phyloP scores from a whole-genome alignment of 1,140 invertebrate genomes.

The Caerostris extrusa region DNA sequence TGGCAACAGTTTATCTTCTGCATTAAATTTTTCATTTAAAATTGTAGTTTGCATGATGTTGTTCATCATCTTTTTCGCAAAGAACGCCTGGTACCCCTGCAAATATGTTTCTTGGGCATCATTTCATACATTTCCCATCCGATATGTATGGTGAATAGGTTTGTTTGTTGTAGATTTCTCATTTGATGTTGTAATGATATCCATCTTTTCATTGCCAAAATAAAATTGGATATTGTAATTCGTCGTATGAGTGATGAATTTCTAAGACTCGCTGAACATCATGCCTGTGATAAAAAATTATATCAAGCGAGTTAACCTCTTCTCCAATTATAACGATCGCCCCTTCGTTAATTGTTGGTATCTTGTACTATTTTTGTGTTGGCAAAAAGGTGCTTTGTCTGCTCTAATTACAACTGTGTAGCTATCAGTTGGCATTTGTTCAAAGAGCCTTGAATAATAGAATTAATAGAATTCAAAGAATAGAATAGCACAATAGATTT shows the following conservation, averaged over 20 bases:
- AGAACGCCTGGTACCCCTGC: no score
- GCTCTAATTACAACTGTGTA: background rate
- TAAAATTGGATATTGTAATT: slow-evolving; percentile 83
- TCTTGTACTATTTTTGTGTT: background rate
- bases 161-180: no score
- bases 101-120: no score
- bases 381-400: background rate
- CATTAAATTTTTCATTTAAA: no score
- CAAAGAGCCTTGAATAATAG: background rate
- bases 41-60: no score
- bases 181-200: background rate
- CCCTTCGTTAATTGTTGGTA: slow-evolving; percentile 35
- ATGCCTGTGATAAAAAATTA: slow-evolving; percentile 77
- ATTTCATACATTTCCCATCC: no score
- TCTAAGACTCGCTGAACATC: slow-evolving; percentile 80
- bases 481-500: no score
- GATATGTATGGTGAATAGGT: no score
- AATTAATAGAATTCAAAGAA: background rate
- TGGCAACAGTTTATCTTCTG: no score
- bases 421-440: background rate
- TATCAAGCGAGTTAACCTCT: slow-evolving; percentile 28
- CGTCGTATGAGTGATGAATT: slow-evolving; percentile 82
- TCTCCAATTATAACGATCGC: background rate
- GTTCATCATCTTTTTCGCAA: no score
- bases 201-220: slow-evolving; percentile 80